A percentile compares a stretch with the other conserved stretches of the same genome.
phyloP scores from a whole-genome alignment of 2,113 vertebrate species.

The Jacana jacana region DNA sequence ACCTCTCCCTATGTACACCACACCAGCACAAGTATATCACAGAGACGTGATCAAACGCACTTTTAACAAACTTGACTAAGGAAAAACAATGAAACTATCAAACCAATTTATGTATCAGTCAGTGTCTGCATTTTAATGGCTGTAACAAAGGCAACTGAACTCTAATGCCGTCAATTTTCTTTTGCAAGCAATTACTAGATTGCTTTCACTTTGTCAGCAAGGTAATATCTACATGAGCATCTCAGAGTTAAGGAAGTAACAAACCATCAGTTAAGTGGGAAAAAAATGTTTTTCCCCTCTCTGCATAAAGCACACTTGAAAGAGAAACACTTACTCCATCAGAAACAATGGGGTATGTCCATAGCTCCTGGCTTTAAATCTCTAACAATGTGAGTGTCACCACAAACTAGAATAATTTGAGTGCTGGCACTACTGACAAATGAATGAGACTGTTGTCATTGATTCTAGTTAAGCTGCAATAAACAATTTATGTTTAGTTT shows the following conservation, averaged over 20 bases:
- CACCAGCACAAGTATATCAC: rapidly evolving
- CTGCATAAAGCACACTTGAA: not conserved
- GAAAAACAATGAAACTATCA: not conserved
- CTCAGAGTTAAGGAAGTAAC: not conserved
- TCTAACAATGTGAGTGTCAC: not conserved
- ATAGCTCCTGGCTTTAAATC: not conserved
- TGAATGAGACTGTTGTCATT: not conserved
- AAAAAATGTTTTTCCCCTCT: not conserved
- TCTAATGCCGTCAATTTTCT: conserved; percentile 2
- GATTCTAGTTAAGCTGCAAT: not conserved
- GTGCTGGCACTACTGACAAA: not conserved
- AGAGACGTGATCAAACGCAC: not conserved
- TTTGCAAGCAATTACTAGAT: conserved; percentile 12
- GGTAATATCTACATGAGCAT: not conserved
- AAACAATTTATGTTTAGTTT: not conserved
- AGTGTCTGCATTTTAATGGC: not conserved
- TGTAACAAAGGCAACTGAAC: conserved; percentile 19
- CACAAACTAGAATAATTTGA: not conserved
- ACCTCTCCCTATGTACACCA: not conserved
- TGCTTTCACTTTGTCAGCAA: conserved; percentile 20
- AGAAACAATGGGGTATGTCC: not conserved
- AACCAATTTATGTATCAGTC: not conserved
- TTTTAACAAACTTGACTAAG: not conserved
- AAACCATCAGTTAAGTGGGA: not conserved
- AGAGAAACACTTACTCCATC: not conserved